Evolutionary conservation across 2,888 invertebrate species (phyloP), one percentile per base, ranked within the genome.

Genomic region (Lucinisca nassula): DNA sequence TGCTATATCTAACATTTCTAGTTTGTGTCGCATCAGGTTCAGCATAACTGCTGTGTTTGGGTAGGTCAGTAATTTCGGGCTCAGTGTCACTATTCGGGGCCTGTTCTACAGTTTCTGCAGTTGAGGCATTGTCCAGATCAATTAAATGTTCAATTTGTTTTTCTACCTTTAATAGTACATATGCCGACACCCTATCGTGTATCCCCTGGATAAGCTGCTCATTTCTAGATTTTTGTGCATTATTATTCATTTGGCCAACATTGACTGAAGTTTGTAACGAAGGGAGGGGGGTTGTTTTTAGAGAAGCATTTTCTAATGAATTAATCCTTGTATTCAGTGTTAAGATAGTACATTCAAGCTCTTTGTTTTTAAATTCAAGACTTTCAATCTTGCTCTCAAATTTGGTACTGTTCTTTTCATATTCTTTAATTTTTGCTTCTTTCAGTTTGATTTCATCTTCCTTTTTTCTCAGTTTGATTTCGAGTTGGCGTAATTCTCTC

Each of bases 281-380:
- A n/a, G n/a, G n/a, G n/a, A n/a, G n/a, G n/a, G n/a, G n/a, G n/a
- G n/a, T n/a, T n/a, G n/a, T n/a, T n/a, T n/a, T n/a, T n/a, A n/a
- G n/a, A n/a, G n/a, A n/a, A n/a, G n/a, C n/a, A n/a, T n/a, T n/a
- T n/a, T n/a, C n/a, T n/a, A n/a, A n/a, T n/a, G n/a, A n/a, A 61
- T 30, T 73, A n/a, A 73, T 35, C 37, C 73, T 73, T 8, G 38
- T 73, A n/a, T 73, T 35, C 73, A 73, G 37, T 14, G 73, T 73
- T 37, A 40, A 40, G 35, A 73, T 73, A 2, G 73, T 73, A n/a
- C 38, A 40, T 73, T 73, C 73, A 73, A 73, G 73, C 73, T 73
- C 38, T 30, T 73, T 73, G 45, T 73, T 38, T 73, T 40, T 40
- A 38, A 27, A 37, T 73, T 73, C 73, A 40, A 73, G 45, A 24